A percentile compares a stretch with the other conserved stretches of the same genome.
Conservation (phyloP, 2,888 invertebrate species). For the Aphelenchoides bicaudatus region DNA sequence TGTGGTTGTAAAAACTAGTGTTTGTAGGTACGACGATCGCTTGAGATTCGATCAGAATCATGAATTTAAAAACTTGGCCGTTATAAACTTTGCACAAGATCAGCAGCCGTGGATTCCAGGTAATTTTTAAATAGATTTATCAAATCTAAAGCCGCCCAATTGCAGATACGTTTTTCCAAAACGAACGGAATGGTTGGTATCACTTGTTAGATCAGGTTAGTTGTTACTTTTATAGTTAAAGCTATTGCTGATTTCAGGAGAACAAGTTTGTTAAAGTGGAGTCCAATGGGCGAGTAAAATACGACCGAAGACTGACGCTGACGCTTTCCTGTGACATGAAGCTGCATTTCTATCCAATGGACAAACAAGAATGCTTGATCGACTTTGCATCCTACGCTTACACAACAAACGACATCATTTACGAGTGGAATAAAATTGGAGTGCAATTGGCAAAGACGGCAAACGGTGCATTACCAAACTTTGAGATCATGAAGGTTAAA, state of each 20-base stretch:
- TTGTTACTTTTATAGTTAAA: neutral
- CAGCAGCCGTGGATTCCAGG: slow-evolving; percentile 57
- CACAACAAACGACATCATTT: slow-evolving; percentile 91
- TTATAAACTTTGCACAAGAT: slow-evolving; percentile 52
- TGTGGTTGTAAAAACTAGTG: too few relatives aligned
- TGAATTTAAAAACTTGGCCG: slow-evolving; percentile 46
- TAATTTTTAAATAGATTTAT: neutral
- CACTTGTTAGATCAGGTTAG: slow-evolving; percentile 56
- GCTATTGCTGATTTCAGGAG: slow-evolving; percentile 33
- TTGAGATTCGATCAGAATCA: slow-evolving; percentile 48
- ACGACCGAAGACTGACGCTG: slow-evolving; percentile 57
- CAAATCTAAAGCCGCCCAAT: neutral
- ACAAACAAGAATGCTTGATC: slow-evolving; percentile 57
- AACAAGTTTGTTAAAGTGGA: slow-evolving; percentile 56
- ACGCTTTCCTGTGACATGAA: slow-evolving; percentile 60
- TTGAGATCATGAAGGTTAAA: slow-evolving; percentile 84
- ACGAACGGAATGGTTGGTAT: slow-evolving; percentile 58
- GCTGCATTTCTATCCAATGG: slow-evolving; percentile 58
- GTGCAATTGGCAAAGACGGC: slow-evolving; percentile 75
- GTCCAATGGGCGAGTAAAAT: slow-evolving; percentile 56
- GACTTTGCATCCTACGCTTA: slow-evolving; percentile 72
- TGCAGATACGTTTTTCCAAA: slow-evolving; percentile 37
- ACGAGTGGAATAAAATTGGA: slow-evolving; percentile 83
- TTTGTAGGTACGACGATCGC: slow-evolving; percentile 56
- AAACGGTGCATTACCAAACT: slow-evolving; percentile 75